These are phyloP conservation scores for Nycticryphes semicollaris DNA, from an alignment of 2,113 vertebrate species.

Conservation along the genomic window DNA sequence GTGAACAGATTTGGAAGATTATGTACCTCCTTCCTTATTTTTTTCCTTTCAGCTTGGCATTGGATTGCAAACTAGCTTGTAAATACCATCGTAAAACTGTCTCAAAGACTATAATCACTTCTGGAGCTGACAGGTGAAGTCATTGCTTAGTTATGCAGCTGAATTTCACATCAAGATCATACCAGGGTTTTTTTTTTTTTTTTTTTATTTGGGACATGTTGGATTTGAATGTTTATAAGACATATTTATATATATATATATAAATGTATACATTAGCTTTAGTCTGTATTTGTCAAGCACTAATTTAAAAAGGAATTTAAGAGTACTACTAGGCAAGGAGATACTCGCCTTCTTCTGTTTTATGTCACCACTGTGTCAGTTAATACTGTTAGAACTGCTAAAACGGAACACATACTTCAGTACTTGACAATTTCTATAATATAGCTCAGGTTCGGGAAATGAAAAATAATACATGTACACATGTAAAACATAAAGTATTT, in stretches of 20 bases:
- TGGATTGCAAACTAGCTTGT: background rate
- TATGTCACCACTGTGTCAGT: background rate
- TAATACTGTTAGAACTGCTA: background rate
- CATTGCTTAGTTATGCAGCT: background rate
- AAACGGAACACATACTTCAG: background rate
- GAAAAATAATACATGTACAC: background rate
- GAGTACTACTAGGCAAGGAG: background rate
- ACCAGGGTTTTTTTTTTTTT: background rate
- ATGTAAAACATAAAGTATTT: background rate
- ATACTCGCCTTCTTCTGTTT: background rate
- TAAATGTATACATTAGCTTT: background rate
- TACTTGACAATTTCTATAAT: background rate
- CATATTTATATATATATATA: fast-evolving
- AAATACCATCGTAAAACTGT: background rate
- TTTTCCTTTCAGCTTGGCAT: background rate
- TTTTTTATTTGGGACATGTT: background rate
- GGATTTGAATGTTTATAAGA: background rate
- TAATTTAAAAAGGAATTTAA: background rate
- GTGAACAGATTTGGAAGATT: slow-evolving; percentile 17
- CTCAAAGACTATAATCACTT: background rate
- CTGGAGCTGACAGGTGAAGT: background rate
- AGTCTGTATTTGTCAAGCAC: background rate
- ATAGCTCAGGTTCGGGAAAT: background rate
- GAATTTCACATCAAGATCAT: background rate
- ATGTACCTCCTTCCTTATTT: background rate